These are phyloP conservation scores for Anguilla pacifica DNA, from an alignment of 2,797 vertebrate genomes.

Conservation along the genomic window DNA sequence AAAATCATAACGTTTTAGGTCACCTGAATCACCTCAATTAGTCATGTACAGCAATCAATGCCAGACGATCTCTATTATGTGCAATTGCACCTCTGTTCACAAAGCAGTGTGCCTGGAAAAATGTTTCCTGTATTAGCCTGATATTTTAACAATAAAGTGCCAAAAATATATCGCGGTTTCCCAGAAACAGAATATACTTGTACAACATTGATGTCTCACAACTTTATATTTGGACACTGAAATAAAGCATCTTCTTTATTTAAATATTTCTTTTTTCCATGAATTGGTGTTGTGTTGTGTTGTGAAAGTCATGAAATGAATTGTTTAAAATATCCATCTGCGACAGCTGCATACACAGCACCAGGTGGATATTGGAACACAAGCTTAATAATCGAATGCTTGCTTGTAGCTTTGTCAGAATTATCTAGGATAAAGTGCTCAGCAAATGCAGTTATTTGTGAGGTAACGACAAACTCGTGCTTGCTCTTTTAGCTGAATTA, in stretches of 20 bases:
- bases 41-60: neutral
- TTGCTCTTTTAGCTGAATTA: neutral
- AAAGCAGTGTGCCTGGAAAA: neutral
- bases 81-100: neutral
- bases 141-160: neutral
- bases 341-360: neutral
- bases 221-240: no score
- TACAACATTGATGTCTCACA: no score
- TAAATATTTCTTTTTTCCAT: no score
- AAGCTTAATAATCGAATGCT: neutral
- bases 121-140: neutral
- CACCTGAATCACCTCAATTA: neutral
- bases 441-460: neutral
- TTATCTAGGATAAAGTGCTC: neutral
- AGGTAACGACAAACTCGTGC: neutral
- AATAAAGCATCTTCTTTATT: no score
- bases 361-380: neutral
- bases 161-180: neutral
- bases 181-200: neutral
- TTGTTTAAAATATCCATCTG: neutral
- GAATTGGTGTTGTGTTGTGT: no score
- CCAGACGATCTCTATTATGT: neutral
- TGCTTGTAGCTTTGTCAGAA: neutral
- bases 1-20: neutral
- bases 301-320: no score